phyloP scores from a whole-genome alignment of 2,113 vertebrate species.

The Barbus barbus region DNA sequence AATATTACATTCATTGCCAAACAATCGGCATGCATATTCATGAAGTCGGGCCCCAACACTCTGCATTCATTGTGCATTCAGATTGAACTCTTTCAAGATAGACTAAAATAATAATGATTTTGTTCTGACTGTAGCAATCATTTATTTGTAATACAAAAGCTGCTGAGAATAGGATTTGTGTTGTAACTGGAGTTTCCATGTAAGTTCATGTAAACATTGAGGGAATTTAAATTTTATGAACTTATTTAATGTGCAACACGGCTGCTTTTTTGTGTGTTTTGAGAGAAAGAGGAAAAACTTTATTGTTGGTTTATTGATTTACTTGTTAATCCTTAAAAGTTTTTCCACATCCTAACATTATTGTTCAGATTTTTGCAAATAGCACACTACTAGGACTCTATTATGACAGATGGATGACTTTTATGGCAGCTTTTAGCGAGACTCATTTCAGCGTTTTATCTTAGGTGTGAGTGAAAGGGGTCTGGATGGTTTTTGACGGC shows the following conservation, averaged over 20 bases:
- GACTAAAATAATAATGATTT: neutral
- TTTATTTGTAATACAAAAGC: conserved; percentile 1
- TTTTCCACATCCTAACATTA: neutral
- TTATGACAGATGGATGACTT: neutral
- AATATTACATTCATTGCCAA: neutral
- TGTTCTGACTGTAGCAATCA: neutral
- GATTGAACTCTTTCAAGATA: neutral
- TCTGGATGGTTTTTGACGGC: neutral
- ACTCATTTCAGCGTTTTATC: neutral
- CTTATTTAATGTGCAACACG: too few species aligned
- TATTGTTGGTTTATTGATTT: neutral
- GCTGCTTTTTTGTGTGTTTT: too few species aligned
- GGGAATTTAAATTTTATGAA: too few species aligned
- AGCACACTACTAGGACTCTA: too few species aligned
- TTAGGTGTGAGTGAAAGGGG: neutral
- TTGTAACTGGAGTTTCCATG: neutral
- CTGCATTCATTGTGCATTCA: conserved; percentile 26
- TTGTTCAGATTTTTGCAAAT: neutral
- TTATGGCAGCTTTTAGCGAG: neutral
- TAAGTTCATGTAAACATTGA: neutral
- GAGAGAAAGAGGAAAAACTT: neutral
- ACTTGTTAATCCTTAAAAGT: neutral
- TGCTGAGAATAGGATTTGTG: neutral
- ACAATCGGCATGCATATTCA: conserved; percentile 9
- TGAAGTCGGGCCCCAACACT: neutral